Base-by-base conservation (phyloP, 2,113 vertebrate species). In the Corydoras maculifer region DNA sequence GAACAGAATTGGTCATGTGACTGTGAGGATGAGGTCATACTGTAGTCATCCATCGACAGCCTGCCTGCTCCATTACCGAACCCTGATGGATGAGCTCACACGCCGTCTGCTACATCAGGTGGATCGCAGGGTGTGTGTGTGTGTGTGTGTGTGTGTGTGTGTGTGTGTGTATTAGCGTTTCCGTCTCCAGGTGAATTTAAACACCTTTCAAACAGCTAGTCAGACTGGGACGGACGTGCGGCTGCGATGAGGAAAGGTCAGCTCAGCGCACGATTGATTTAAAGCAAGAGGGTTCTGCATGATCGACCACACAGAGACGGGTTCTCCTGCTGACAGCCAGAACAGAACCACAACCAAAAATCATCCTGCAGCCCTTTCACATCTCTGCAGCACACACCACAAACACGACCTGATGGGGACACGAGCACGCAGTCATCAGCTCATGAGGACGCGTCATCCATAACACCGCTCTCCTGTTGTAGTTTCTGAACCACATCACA, bases 11-110 rank as follows among this genome's bases (percentile, higher is more conserved):
- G 58, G 55, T 69, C 74, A 77, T 65, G 69, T 78, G 78, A 72
- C 70, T 35, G 8, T 1, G 9, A 58, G 55, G 60, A 84, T 89
- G 88, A 88, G 84, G 84, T 88, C 83, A 89, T 86, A 82, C 79
- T 69, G 72, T 69, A 80, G 84, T 88, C 86, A 87, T 85, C 79
- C 79, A 77, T 75, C 54, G 66, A 79, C 79, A 76, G 78, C 81
- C 77, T 62, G 63, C 15, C 59, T 63, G 74, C 63, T 76, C 82
- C 83, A 88, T 89, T 87, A 87, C 53, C 63, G 32, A 58, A 64
- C 65, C 63, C 82, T 84, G 88, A 80, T 63, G 78, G 83, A 77
- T 72, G 74, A 78, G 70, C 71, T 77, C 68, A 82, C 65, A 75
- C 73, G 66, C 67, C 73, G 59, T 59, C 65, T 48, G 65, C 49